These are phyloP conservation scores for Zaprionus camerounensis DNA, from an alignment of 1,140 invertebrate species.

Conservation along the genomic window DNA sequence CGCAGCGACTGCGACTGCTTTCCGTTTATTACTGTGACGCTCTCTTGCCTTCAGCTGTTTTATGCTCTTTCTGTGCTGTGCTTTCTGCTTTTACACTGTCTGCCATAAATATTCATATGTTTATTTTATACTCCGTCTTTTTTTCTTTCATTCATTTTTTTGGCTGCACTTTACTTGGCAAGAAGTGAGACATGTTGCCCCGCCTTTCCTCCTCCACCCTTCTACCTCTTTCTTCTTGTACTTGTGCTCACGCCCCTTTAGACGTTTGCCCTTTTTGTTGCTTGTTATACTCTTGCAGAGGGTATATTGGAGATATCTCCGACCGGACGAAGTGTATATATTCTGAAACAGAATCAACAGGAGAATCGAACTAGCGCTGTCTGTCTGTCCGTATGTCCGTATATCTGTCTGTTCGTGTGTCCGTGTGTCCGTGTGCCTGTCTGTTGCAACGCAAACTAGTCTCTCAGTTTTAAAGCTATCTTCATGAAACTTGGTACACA, in stretches of 20 bases:
- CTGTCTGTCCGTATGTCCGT: too few relatives aligned
- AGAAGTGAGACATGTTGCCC: not conserved
- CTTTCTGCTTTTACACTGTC: conserved; percentile 3
- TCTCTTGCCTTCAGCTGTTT: not conserved
- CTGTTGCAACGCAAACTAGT: too few relatives aligned
- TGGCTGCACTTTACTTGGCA: conserved; percentile 35
- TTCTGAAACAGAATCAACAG: too few relatives aligned
- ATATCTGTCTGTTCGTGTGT: too few relatives aligned
- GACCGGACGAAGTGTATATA: too few relatives aligned
- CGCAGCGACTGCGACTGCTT: not conserved
- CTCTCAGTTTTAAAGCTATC: too few relatives aligned
- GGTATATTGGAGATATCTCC: too few relatives aligned
- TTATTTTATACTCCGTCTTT: conserved; percentile 58
- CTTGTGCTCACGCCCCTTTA: not conserved
- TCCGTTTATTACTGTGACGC: not conserved
- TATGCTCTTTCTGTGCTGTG: conserved; percentile 8
- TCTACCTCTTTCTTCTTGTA: not conserved
- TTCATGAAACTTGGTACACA: too few relatives aligned
- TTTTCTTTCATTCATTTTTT: conserved; percentile 10
- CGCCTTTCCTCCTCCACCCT: not conserved
- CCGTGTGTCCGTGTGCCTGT: too few relatives aligned
- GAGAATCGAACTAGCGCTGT: too few relatives aligned
- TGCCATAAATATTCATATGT: conserved; percentile 74
- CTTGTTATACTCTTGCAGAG: conserved; percentile 32
- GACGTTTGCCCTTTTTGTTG: conserved; percentile 5